Conservation (phyloP, 2,888 invertebrate genomes). For the Pterostichus madidus region DNA sequence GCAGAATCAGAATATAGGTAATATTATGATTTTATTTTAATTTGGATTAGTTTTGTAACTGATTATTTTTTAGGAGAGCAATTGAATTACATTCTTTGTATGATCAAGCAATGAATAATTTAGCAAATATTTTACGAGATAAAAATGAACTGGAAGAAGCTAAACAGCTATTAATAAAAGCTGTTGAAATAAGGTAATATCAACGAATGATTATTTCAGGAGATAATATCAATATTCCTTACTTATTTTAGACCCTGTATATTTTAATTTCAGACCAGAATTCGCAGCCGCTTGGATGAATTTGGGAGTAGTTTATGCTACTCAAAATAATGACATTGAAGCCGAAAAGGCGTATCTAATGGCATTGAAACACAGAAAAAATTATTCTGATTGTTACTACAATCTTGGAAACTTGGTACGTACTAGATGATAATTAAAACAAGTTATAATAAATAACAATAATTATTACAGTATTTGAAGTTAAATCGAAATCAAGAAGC, state of each 20-base stretch:
- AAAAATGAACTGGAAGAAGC: conserved; percentile 85
- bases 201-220: no score
- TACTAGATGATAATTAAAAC: conserved; percentile 61
- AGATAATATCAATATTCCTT: no score
- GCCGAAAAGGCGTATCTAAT: conserved; percentile 89
- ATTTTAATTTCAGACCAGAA: conserved; percentile 81
- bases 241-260: no score
- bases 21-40: conserved; percentile 8
- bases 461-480: conserved; percentile 86
- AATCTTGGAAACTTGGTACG: conserved; percentile 96
- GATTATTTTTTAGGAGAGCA: conserved; percentile 76
- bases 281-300: conserved; percentile 99
- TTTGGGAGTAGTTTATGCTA: conserved; percentile 93
- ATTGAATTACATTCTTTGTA: conserved; percentile 86
- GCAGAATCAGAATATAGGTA: conserved; percentile 89
- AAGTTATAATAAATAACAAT: conserved; percentile 25
- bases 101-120: conserved; percentile 96
- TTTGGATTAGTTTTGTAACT: background rate
- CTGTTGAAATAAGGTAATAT: conserved; percentile 82
- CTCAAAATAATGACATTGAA: conserved; percentile 83
- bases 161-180: conserved; percentile 84
- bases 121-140: conserved; percentile 91
- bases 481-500: conserved; percentile 87
- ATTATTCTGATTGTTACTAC: conserved; percentile 95
- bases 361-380: conserved; percentile 87